Percentiles rank a stretch among this genome's conserved stretches.
These are phyloP conservation scores for Ctenodactylus gundi DNA, from an alignment of 2,113 vertebrate species.

Conservation along the genomic window DNA sequence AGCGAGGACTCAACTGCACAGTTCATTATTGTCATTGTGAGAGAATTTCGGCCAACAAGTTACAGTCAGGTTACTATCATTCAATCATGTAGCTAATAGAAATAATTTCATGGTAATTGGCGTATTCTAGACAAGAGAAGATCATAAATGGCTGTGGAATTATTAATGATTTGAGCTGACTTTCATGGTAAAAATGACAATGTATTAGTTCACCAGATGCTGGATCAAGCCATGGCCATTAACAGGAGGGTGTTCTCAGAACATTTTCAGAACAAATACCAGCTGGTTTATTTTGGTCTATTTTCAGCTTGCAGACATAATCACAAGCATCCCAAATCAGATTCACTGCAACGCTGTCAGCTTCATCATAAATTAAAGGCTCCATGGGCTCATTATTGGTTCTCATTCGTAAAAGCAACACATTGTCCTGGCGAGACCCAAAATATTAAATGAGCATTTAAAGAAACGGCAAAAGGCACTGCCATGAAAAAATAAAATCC, in stretches of 20 bases:
- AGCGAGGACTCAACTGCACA: slow-evolving; percentile 60
- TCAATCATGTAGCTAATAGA: slow-evolving; percentile 73
- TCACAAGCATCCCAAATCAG: slow-evolving; percentile 68
- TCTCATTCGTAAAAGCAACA: slow-evolving; percentile 67
- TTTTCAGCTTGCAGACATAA: slow-evolving; percentile 75
- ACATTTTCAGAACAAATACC: slow-evolving; percentile 81
- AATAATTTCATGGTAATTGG: slow-evolving; percentile 78
- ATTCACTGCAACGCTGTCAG: slow-evolving; percentile 75
- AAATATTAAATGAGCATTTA: slow-evolving; percentile 54
- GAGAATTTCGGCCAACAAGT: slow-evolving; percentile 59
- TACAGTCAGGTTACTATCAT: slow-evolving; percentile 71
- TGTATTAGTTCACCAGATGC: slow-evolving; percentile 80
- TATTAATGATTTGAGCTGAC: slow-evolving; percentile 79
- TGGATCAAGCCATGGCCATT: slow-evolving; percentile 81
- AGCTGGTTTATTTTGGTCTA: slow-evolving; percentile 83
- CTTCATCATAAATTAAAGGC: slow-evolving; percentile 74
- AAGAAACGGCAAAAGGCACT: slow-evolving; percentile 29
- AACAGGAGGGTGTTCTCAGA: slow-evolving; percentile 78
- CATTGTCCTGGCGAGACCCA: slow-evolving; percentile 44
- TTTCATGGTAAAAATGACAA: slow-evolving; percentile 80
- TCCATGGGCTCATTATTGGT: slow-evolving; percentile 46
- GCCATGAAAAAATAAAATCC: neutral
- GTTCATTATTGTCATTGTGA: slow-evolving; percentile 70
- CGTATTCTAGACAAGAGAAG: slow-evolving; percentile 72
- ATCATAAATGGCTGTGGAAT: slow-evolving; percentile 64